Evolutionary conservation across 37 sponge, comb jelly and placozoan species (phyloP).

Genomic region (Beroe forskalii): DNA sequence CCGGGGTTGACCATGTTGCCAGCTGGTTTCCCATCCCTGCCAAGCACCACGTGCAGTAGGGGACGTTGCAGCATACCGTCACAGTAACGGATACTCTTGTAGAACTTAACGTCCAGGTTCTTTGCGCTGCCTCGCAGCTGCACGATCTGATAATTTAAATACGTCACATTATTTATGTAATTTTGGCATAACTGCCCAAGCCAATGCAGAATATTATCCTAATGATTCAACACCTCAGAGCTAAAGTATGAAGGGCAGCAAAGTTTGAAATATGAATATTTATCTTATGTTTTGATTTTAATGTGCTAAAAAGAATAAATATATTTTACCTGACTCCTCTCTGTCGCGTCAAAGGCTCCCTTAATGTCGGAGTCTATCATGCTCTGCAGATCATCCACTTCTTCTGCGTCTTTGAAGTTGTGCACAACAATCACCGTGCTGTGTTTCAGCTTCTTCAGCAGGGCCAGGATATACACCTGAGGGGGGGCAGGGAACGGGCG

Average conservation of each 20-base stretch:
- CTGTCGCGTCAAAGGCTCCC: slow-evolving; percentile 60
- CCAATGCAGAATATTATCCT: too few relatives aligned
- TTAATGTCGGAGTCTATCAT: slow-evolving; percentile 64
- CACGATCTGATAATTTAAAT: slow-evolving; percentile 40
- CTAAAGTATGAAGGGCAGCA: too few relatives aligned
- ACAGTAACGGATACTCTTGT: slow-evolving; percentile 59
- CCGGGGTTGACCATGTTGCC: slow-evolving; percentile 58
- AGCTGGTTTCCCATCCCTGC: slow-evolving; percentile 61
- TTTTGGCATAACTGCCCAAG: too few relatives aligned
- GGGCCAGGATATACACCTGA: slow-evolving; percentile 61
- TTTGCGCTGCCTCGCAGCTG: slow-evolving; percentile 48
- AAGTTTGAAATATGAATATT: too few relatives aligned
- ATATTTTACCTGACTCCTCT: too few relatives aligned
- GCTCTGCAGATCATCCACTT: slow-evolving; percentile 56
- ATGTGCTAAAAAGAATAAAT: too few relatives aligned
- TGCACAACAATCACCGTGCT: slow-evolving; percentile 61
- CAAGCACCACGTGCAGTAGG: slow-evolving; percentile 54
- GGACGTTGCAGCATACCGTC: slow-evolving; percentile 51
- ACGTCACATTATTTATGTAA: too few relatives aligned
- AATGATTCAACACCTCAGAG: too few relatives aligned
- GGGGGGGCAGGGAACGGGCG: too few relatives aligned
- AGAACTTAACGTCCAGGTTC: slow-evolving; percentile 53
- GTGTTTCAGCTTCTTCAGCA: slow-evolving; percentile 56
- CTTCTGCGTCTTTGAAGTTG: slow-evolving; percentile 63
- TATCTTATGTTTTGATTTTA: too few relatives aligned